phyloP scores from a whole-genome alignment of 2,888 invertebrate species.

The Cacoxenus indagator region DNA sequence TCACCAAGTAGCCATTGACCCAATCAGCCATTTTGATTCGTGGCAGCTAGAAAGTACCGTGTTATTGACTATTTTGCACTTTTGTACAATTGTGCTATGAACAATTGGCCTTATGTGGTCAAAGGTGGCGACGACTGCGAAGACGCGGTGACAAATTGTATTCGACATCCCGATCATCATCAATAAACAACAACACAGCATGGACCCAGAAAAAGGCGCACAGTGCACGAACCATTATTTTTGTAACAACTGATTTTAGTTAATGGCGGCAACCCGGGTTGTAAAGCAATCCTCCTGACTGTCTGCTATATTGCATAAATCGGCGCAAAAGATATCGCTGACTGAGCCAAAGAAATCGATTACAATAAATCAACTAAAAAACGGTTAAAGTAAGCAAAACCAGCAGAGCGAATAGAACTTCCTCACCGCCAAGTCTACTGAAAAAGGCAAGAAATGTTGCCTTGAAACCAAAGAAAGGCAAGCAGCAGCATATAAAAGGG shows the following conservation, averaged over 20 bases:
- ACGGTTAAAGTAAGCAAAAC: not conserved
- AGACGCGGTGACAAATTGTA: slow-evolving; percentile 6
- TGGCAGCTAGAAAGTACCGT: not conserved
- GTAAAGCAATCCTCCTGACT: not conserved
- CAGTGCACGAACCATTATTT: not conserved
- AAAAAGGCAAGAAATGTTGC: not conserved
- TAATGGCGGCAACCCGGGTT: not conserved
- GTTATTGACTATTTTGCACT: slow-evolving; percentile 4
- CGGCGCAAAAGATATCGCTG: slow-evolving; percentile 2
- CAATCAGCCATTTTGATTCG: not conserved
- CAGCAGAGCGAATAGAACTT: not conserved
- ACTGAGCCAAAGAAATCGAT: slow-evolving; percentile 4
- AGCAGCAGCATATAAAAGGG: not conserved
- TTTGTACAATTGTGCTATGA: not conserved
- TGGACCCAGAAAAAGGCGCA: not conserved
- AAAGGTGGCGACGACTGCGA: not conserved
- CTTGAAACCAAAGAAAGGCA: not conserved
- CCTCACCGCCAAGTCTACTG: not conserved
- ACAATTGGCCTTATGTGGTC: not conserved
- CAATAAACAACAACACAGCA: not conserved
- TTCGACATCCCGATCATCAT: not conserved
- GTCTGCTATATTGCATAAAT: slow-evolving; percentile 1
- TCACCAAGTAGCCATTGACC: slow-evolving; percentile 11
- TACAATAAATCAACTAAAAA: slow-evolving; percentile 13
- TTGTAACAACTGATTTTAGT: slow-evolving; percentile 7